Evolutionary conservation across 2,888 invertebrate species (phyloP), one percentile per base, ranked within the genome.

Genomic region (Eurytoma adleriae): DNA sequence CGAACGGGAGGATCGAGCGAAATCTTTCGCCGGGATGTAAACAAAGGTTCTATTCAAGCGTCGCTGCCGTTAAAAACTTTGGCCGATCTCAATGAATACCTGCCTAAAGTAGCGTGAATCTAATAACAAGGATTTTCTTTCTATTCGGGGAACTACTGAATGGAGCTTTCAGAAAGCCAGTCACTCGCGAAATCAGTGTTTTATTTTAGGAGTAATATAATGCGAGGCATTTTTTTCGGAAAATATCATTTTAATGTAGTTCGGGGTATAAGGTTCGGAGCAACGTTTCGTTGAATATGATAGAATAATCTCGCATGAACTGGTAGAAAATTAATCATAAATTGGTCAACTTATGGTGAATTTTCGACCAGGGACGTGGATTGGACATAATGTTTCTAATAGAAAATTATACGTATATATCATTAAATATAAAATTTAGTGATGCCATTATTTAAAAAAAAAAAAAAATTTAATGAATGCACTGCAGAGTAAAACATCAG

Each of bases 1-100:
- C 83, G 83, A 76, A 76, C 82, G 83, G 81, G 82, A 66, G 80
- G 79, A 81, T 75, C 72, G 64, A 78, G 76, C 79, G 69, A 69
- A 75, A 72, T 73, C 69, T 67, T 74, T 57, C 30, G 56, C 20
- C 66, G 67, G 70, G 83, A 82, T 82, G 79, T 70, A 80, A 86
- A 85, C 83, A 84, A 84, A 83, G 70, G 76, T 76, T 40, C 75
- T 48, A 18, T 40, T 7, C 3, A 48, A 62, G 20, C 27, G 54
- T 73, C 72, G 30, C 10, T 14, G 66, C 48, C 48, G 66, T 20
- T 70, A 70, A 57, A 71, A 68, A 59, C 50, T 68, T 27, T 27
- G 12, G 50, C 3, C 68, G 57, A 59, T 68, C 50, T 10, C 24
- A 68, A 70, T 69, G 67, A 56, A 62, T 70, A 54, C 76, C 57